Evolutionary conservation across 1,140 invertebrate genomes (phyloP), one percentile per base, ranked within the genome.

Genomic region (Dryas iulia): DNA sequence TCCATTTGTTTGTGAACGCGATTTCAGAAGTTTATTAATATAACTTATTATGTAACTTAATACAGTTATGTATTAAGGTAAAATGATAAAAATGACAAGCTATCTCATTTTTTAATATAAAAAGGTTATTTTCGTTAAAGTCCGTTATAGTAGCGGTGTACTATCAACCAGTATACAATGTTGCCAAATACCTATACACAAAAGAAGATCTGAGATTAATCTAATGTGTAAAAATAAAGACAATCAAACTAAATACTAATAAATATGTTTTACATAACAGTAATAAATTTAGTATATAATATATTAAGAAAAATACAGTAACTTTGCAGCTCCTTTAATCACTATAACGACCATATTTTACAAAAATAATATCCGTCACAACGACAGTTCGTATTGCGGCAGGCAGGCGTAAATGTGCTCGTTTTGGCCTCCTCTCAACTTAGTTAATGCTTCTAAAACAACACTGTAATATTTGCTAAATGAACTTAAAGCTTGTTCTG

Each of bases 361-460:
- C 78, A 74, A 79, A 74, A 81, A 82, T 83, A 82, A 82, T 83
- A 79, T 76, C 74, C 77, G 78, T 72, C 76, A 76, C 77, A 76
- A 76, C 78, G 82, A 81, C 83, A 84, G 83, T 82, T 82, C 74
- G 77, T 79, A 74, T 68, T 71, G 74, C 73, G 69, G 58, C 70
- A 21, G 39, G 39, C 39, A 70, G 73, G 66, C 71, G 72, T 82
- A 87, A 90, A 86, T 84, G 85, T 83, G 86, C 85, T 82, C 82
- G 80, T 81, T 89, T 86, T 85, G 87, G 88, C 87, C 79, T 81
- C 62, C 83, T 81, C 83, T 89, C 86, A 89, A 91, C 75, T 86
- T 84, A 87, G 89, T 87, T 89, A 89, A 91, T 89, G 84, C 80
- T 84, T 72, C 78, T 81, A 87, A 89, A 89, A 89, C 86, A 90